These are phyloP conservation scores for Entelurus aequoreus DNA, from an alignment of 2,113 vertebrate genomes.

Conservation along the genomic window DNA sequence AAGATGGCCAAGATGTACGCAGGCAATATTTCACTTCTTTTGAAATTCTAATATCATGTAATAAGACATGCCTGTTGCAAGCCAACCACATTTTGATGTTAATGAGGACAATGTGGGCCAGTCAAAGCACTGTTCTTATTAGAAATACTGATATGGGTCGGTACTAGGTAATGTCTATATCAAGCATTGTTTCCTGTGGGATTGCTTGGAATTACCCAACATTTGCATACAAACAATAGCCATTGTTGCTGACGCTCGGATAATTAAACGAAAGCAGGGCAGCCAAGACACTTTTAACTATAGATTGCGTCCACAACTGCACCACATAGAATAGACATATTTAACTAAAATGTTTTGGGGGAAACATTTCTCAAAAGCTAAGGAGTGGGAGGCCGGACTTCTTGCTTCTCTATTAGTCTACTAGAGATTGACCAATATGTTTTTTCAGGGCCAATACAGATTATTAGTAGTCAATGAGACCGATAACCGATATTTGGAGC, in stretches of 20 bases:
- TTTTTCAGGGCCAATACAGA: too few species aligned
- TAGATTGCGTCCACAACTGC: not conserved
- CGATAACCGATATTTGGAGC: too few species aligned
- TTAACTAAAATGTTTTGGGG: too few species aligned
- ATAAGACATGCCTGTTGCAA: slow-evolving; percentile 23
- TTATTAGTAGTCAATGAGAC: too few species aligned
- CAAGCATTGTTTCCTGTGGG: slow-evolving; percentile 36
- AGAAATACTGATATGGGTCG: slow-evolving; percentile 47
- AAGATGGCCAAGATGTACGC: slow-evolving; percentile 16
- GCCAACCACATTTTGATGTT: slow-evolving; percentile 38
- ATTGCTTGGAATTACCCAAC: slow-evolving; percentile 29
- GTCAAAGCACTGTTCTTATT: slow-evolving; percentile 17
- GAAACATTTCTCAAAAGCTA: too few species aligned
- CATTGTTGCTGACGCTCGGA: slow-evolving; percentile 23
- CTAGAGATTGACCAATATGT: too few species aligned
- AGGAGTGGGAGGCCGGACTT: too few species aligned
- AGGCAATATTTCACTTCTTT: slow-evolving; percentile 50
- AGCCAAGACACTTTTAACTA: slow-evolving; percentile 19
- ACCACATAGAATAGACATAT: not conserved
- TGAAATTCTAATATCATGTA: slow-evolving; percentile 38
- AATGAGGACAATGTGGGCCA: slow-evolving; percentile 34
- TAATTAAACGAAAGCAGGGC: slow-evolving; percentile 21
- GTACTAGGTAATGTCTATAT: slow-evolving; percentile 14
- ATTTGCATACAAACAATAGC: slow-evolving; percentile 60
- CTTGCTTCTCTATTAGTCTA: too few species aligned